phyloP scores from a whole-genome alignment of 2,797 vertebrate species.

The Dendrocincla tyrannina region DNA sequence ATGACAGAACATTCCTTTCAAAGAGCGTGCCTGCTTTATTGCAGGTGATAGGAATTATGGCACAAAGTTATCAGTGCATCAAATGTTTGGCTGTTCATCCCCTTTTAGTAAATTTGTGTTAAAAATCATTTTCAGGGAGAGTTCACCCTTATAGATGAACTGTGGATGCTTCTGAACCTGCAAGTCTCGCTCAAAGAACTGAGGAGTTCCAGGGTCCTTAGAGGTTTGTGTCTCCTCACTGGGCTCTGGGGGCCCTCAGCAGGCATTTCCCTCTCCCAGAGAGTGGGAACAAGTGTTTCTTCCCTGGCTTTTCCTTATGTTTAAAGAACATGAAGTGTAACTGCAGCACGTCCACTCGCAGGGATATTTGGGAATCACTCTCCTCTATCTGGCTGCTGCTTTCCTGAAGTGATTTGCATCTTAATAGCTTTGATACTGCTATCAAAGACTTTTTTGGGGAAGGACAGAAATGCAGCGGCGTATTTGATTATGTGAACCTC shows the following conservation, averaged over 20 bases:
- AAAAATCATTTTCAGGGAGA: neutral
- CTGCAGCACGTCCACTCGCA: rapidly evolving
- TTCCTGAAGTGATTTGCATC: neutral
- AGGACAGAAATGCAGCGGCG: neutral
- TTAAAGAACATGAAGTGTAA: neutral
- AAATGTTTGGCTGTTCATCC: neutral
- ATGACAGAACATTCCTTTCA: neutral
- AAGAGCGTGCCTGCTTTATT: neutral
- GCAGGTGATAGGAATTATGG: neutral
- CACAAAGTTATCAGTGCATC: neutral
- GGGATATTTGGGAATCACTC: neutral
- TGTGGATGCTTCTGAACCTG: neutral
- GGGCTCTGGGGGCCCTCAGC: neutral
- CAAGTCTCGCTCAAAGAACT: neutral
- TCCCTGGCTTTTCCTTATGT: rapidly evolving
- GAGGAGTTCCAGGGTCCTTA: neutral
- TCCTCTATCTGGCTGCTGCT: neutral
- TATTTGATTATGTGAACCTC: neutral
- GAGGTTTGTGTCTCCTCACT: rapidly evolving
- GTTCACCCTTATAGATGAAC: neutral
- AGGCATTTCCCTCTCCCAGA: neutral
- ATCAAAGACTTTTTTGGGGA: neutral
- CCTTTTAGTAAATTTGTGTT: neutral
- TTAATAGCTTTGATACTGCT: neutral
- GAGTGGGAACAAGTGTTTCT: rapidly evolving